Percentiles rank a stretch among this genome's conserved stretches.
These are phyloP conservation scores for Cinclus mexicanus DNA, from an alignment of 2,113 vertebrate genomes.

Conservation along the genomic window DNA sequence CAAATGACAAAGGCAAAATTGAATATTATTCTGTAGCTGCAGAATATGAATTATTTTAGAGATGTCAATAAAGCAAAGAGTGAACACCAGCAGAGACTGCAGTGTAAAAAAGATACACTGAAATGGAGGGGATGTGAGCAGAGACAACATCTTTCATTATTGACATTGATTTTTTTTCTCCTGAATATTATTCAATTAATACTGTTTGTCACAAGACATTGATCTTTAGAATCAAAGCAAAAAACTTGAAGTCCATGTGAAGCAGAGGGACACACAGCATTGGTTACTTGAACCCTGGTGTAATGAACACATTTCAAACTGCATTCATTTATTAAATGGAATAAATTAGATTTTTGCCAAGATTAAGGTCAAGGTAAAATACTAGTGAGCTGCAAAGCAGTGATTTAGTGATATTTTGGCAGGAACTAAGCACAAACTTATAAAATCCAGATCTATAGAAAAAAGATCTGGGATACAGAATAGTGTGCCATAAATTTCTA, in stretches of 20 bases:
- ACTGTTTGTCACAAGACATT: neutral
- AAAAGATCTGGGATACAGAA: neutral
- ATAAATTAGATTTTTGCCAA: neutral
- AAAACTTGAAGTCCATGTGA: neutral
- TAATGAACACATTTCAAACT: neutral
- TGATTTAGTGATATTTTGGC: neutral
- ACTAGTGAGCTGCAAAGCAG: neutral
- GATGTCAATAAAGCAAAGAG: neutral
- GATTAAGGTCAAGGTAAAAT: neutral
- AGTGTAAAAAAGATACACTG: neutral
- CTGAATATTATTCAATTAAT: neutral
- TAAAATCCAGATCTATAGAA: neutral
- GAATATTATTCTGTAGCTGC: neutral
- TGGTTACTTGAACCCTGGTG: neutral
- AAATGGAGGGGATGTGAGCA: neutral
- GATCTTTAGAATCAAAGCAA: neutral
- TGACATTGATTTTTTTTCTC: neutral
- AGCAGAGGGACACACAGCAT: neutral
- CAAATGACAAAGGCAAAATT: neutral
- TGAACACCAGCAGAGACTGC: neutral
- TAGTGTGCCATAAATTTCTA: neutral
- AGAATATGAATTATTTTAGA: neutral
- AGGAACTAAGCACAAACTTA: neutral
- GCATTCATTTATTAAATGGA: neutral
- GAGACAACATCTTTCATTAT: neutral